Percentiles rank a stretch among this genome's conserved stretches.
Evolutionary conservation across 2,797 vertebrate species (phyloP).

Genomic region (Ibycter americanus): DNA sequence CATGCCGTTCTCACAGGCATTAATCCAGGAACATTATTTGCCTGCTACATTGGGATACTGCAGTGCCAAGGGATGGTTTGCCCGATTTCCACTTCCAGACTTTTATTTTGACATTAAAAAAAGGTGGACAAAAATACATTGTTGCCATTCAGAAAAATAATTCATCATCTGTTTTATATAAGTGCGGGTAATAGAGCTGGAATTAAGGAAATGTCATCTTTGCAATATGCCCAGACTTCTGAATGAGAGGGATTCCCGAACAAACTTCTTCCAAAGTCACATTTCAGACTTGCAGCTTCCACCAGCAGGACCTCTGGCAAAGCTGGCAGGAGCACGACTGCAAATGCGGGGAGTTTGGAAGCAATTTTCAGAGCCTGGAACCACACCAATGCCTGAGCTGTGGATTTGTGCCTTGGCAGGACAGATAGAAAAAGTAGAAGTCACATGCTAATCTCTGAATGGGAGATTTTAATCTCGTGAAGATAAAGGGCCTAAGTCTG

Average conservation of each 20-base stretch:
- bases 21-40: slow-evolving; percentile 13
- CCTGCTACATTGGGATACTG: neutral
- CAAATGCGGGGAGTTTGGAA: neutral
- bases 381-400: neutral
- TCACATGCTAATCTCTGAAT: neutral
- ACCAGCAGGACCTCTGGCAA: neutral
- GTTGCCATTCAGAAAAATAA: slow-evolving; percentile 41
- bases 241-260: slow-evolving; percentile 22
- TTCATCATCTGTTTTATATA: slow-evolving; percentile 31
- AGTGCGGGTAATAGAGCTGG: neutral
- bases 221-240: slow-evolving; percentile 1
- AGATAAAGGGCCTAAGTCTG: neutral
- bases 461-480: neutral
- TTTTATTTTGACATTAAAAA: slow-evolving; percentile 21
- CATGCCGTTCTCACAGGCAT: neutral
- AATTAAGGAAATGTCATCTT: slow-evolving; percentile 23
- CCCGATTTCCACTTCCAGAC: neutral
- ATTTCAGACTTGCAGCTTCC: neutral
- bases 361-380: neutral
- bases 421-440: neutral
- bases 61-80: neutral
- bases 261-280: slow-evolving; percentile 5
- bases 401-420: neutral
- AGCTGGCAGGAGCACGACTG: neutral
- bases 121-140: neutral